These are phyloP conservation scores for Tillus elongatus DNA, from an alignment of 2,888 invertebrate genomes.

Conservation along the genomic window DNA sequence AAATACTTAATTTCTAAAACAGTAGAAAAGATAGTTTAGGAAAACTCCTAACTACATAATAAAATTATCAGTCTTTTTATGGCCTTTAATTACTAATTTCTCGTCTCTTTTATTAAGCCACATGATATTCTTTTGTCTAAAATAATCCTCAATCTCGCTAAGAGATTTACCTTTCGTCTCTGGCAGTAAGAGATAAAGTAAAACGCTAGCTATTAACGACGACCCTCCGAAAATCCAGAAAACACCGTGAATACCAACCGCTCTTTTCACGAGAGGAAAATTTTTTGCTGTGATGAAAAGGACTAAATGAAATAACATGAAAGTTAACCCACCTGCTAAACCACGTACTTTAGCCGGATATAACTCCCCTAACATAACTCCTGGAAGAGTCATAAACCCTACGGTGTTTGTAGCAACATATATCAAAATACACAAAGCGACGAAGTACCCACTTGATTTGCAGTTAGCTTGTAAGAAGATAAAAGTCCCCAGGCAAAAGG, in stretches of 20 bases:
- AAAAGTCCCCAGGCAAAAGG: constrained; percentile 50
- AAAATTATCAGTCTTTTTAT: neutral
- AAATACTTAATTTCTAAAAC: no score
- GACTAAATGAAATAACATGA: constrained; percentile 59
- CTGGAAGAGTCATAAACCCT: constrained; percentile 65
- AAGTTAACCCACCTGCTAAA: constrained; percentile 63
- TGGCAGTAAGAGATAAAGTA: constrained; percentile 59
- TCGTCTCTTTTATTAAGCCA: constrained; percentile 44
- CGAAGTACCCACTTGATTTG: constrained; percentile 35
- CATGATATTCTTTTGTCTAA: constrained; percentile 54
- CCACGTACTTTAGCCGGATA: constrained; percentile 66
- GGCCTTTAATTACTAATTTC: neutral
- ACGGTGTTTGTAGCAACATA: constrained; percentile 68
- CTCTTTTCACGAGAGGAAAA: constrained; percentile 53
- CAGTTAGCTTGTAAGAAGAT: constrained; percentile 39
- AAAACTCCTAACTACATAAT: no score
- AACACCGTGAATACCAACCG: constrained; percentile 56
- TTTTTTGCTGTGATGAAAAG: constrained; percentile 62
- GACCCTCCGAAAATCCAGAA: constrained; percentile 62
- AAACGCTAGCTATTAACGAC: constrained; percentile 53
- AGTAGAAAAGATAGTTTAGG: no score
- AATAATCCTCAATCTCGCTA: constrained; percentile 70
- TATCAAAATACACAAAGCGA: constrained; percentile 48
- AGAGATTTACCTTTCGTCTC: constrained; percentile 66
- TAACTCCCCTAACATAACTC: constrained; percentile 66